phyloP scores from a whole-genome alignment of 1,140 invertebrate genomes.

The Anoplophora glabripennis region DNA sequence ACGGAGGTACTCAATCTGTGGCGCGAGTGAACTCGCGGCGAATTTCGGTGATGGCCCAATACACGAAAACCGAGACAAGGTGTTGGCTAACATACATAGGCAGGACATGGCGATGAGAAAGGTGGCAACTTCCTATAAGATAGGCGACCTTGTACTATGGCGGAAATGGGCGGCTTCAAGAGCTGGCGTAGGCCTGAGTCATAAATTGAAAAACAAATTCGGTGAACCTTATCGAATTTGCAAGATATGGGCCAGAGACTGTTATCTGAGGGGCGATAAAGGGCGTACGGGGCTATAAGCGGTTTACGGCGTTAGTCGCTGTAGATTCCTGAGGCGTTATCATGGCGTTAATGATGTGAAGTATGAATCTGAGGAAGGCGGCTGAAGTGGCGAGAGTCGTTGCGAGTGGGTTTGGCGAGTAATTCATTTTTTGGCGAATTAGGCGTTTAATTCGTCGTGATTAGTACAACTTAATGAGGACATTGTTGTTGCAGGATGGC shows the following conservation, averaged over 20 bases:
- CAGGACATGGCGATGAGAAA: conserved; percentile 10
- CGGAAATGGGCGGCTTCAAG: background rate
- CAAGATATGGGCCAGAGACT: conserved; percentile 38
- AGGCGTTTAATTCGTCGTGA: background rate
- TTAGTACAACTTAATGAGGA: conserved; percentile 14
- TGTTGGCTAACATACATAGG: background rate
- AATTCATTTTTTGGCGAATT: conserved; percentile 3
- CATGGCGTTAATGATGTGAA: background rate
- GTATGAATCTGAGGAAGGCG: background rate
- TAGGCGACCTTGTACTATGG: conserved; percentile 25
- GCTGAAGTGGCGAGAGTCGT: background rate
- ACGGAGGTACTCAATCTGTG: background rate
- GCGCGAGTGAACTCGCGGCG: background rate
- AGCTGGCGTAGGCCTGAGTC: conserved; percentile 10
- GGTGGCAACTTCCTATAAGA: conserved; percentile 14
- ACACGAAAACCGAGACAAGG: too few species aligned
- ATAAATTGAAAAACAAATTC: conserved; percentile 15
- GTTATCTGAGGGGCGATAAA: conserved; percentile 29
- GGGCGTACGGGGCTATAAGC: conserved; percentile 20
- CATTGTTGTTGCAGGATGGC: conserved; percentile 20
- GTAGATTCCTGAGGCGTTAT: conserved; percentile 15
- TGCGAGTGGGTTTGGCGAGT: background rate
- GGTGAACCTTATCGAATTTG: conserved; percentile 36
- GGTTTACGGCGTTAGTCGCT: conserved; percentile 16
- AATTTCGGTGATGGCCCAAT: too few species aligned